Percentiles rank a stretch among this genome's conserved stretches.
phyloP scores from a whole-genome alignment of 2,888 invertebrate species.

The Pterostichus madidus region DNA sequence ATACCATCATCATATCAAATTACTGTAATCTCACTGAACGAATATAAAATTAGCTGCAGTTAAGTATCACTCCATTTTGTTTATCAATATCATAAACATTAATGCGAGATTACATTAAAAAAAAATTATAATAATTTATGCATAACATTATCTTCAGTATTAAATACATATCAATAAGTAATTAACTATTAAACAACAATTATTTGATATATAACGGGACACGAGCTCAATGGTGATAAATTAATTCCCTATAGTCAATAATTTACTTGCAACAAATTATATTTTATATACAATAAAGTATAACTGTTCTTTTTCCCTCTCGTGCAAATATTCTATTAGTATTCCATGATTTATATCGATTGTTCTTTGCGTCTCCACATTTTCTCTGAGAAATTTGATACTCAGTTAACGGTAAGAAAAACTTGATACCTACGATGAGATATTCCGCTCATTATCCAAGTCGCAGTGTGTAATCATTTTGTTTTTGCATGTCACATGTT shows the following conservation, averaged over 20 bases:
- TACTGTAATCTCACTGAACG: constrained; percentile 12
- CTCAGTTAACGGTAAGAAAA: constrained; percentile 21
- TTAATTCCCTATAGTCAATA: constrained; percentile 20
- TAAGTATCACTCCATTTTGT: constrained; percentile 10
- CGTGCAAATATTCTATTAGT: constrained; percentile 26
- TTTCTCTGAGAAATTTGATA: constrained; percentile 42
- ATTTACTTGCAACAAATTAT: constrained; percentile 33
- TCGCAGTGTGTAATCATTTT: constrained; percentile 33
- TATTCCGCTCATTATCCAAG: constrained; percentile 30
- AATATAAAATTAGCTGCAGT: constrained; percentile 17
- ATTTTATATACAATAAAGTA: constrained; percentile 32
- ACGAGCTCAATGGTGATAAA: neutral
- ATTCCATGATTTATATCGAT: constrained; percentile 25
- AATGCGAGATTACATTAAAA: too few species aligned
- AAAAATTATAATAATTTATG: neutral
- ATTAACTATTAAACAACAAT: constrained; percentile 11
- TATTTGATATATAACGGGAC: constrained; percentile 45
- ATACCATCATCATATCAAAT: constrained; percentile 9
- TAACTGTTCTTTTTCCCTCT: constrained; percentile 43
- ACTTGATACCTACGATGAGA: constrained; percentile 1
- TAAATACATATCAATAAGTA: constrained; percentile 27
- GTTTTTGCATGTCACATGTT: constrained; percentile 29
- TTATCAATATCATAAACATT: neutral
- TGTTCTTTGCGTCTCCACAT: neutral
- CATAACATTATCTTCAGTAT: constrained; percentile 5